Conservation (phyloP, 2,113 vertebrate species). For the Sinocyclocheilus grahami region DNA sequence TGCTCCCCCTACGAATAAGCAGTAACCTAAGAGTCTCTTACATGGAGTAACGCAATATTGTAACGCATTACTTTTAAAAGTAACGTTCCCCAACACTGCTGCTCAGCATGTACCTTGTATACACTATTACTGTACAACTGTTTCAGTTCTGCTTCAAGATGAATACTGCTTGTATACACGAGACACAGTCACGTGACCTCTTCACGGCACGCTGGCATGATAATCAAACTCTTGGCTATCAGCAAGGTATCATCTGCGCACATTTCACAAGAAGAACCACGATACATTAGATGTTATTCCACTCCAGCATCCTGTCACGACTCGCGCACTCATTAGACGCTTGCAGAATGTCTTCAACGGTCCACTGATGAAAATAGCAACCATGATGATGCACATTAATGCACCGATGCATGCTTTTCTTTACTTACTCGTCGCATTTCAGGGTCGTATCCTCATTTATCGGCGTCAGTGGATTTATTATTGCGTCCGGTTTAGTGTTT, state of each 20-base stretch:
- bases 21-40: too few relatives aligned
- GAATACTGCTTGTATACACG: background rate
- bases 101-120: background rate
- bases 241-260: background rate
- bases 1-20: too few relatives aligned
- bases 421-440: conserved; percentile 89
- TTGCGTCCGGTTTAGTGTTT: conserved; percentile 66
- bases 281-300: too few relatives aligned
- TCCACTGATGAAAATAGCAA: background rate
- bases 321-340: background rate
- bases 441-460: conserved; percentile 84
- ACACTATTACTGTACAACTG: background rate
- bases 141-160: background rate
- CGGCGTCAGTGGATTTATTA: conserved; percentile 70
- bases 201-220: background rate
- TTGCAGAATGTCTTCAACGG: background rate
- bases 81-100: too few relatives aligned
- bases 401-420: background rate
- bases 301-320: too few relatives aligned
- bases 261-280: too few relatives aligned
- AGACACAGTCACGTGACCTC: conserved; percentile 16
- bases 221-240: background rate
- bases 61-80: too few relatives aligned
- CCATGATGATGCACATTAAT: background rate
- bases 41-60: too few relatives aligned